These are phyloP conservation scores for Eucera pruinosa DNA, from an alignment of 2,888 invertebrate genomes.

Conservation along the genomic window DNA sequence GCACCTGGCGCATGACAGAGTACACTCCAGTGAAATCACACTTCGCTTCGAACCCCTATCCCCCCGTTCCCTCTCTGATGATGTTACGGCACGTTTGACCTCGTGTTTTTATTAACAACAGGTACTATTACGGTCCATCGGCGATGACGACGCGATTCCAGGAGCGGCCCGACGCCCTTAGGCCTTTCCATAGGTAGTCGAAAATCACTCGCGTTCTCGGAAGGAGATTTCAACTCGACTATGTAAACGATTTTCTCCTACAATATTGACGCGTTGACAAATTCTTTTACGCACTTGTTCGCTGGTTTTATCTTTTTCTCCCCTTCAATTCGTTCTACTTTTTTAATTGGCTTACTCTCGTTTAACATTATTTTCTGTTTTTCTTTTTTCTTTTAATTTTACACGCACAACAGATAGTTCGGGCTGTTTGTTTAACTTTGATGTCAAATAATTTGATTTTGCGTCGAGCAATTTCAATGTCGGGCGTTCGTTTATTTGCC, in stretches of 20 bases:
- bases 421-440: conserved; percentile 32
- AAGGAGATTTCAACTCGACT: conserved; percentile 35
- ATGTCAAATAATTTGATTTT: conserved; percentile 36
- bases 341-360: conserved; percentile 12
- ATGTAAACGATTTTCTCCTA: not conserved
- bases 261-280: not conserved
- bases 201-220: conserved; percentile 51
- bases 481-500: conserved; percentile 14
- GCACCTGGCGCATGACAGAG: conserved; percentile 75
- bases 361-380: too few species aligned
- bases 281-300: not conserved
- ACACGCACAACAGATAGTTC: conserved; percentile 25
- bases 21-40: conserved; percentile 72
- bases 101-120: conserved; percentile 75
- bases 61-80: conserved; percentile 25
- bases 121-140: conserved; percentile 71
- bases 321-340: not conserved
- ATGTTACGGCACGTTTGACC: conserved; percentile 71
- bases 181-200: conserved; percentile 42
- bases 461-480: conserved; percentile 24
- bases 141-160: conserved; percentile 64
- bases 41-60: conserved; percentile 36
- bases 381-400: conserved; percentile 26
- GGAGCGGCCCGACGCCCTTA: conserved; percentile 49
- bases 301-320: not conserved